Conservation (phyloP, 2,888 invertebrate genomes). For the Formica aserva region DNA sequence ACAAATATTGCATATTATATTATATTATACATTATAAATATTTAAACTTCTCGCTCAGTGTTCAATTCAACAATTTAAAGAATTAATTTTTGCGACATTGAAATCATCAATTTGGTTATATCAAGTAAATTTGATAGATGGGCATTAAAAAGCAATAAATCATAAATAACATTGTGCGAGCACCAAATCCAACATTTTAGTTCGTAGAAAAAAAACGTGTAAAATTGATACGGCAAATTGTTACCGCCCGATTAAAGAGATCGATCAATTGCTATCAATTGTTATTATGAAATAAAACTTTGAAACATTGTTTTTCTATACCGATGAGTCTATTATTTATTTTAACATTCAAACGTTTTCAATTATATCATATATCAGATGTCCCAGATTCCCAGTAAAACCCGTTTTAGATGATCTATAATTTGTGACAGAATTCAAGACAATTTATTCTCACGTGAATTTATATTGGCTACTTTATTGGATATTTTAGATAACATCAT, state of each 20-base stretch:
- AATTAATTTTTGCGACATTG: neutral
- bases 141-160: slow-evolving; percentile 17
- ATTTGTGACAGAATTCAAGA: neutral
- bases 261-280: neutral
- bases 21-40: neutral
- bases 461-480: neutral
- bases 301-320: neutral
- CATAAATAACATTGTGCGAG: neutral
- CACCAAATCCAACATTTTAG: neutral
- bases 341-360: neutral
- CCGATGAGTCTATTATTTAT: neutral
- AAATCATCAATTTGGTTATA: neutral
- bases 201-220: neutral
- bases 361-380: neutral
- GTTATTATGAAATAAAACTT: neutral
- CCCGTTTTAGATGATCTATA: neutral
- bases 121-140: neutral
- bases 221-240: neutral
- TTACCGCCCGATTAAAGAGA: neutral
- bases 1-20: neutral
- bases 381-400: neutral
- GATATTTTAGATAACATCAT: neutral
- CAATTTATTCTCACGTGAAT: neutral
- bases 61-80: neutral
- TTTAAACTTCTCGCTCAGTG: neutral